Conservation (phyloP, 2,113 vertebrate species). For the Dasyurus viverrinus region DNA sequence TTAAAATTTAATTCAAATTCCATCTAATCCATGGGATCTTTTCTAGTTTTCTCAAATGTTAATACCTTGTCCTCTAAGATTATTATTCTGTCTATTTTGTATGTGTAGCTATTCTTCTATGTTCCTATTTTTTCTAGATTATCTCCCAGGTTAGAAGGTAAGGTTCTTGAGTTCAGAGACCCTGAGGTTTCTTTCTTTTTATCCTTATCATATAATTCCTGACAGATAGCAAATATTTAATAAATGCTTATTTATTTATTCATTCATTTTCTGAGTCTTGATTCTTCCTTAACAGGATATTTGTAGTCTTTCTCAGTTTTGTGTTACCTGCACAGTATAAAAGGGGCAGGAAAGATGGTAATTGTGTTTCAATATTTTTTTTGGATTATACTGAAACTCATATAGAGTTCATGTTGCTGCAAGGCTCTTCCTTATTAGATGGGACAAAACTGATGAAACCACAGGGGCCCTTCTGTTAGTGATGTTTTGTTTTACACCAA, state of each 20-base stretch:
- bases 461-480: slow-evolving; percentile 16
- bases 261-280: background rate
- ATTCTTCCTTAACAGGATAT: no score
- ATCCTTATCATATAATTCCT: background rate
- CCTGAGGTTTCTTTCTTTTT: background rate
- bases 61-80: no score
- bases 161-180: background rate
- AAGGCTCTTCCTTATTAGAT: slow-evolving; percentile 37
- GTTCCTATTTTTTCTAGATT: no score
- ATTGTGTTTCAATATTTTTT: slow-evolving; percentile 46
- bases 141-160: no score
- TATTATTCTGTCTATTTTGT: no score
- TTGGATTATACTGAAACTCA: slow-evolving; percentile 52
- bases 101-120: no score
- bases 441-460: slow-evolving; percentile 63
- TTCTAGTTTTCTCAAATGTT: no score
- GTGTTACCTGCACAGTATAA: background rate
- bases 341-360: background rate
- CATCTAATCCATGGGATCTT: no score
- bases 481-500: background rate
- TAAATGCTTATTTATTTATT: slow-evolving; percentile 33
- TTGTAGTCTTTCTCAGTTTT: no score
- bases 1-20: no score
- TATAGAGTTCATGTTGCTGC: slow-evolving; percentile 29
- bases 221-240: background rate